These are phyloP conservation scores for Tangara arthus DNA, from an alignment of 2,797 vertebrate species.

Conservation along the genomic window DNA sequence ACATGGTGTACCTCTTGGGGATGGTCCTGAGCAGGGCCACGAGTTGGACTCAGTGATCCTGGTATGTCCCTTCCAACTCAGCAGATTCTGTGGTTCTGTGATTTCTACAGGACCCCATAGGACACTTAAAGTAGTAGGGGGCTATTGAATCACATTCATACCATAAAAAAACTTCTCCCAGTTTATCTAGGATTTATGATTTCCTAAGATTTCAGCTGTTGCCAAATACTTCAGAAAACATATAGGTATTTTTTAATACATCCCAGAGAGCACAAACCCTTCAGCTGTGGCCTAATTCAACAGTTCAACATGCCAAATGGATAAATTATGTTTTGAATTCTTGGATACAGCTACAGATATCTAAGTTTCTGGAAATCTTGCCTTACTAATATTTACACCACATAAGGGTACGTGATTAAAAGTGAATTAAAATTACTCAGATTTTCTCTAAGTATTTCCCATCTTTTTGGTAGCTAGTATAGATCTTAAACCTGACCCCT, in stretches of 20 bases:
- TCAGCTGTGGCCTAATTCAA: background rate
- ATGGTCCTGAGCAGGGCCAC: background rate
- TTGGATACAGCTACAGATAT: background rate
- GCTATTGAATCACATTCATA: background rate
- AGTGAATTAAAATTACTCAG: background rate
- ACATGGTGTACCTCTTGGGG: background rate
- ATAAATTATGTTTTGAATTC: background rate
- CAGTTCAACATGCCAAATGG: background rate
- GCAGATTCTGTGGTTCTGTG: background rate
- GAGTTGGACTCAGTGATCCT: background rate
- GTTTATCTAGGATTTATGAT: background rate
- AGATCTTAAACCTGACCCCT: background rate
- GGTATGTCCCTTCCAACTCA: background rate
- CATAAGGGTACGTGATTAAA: background rate
- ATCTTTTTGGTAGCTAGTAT: background rate
- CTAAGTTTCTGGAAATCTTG: background rate
- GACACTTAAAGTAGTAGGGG: background rate
- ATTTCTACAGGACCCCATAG: background rate
- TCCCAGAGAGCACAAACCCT: background rate
- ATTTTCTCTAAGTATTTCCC: background rate
- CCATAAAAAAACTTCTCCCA: background rate
- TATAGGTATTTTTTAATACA: background rate
- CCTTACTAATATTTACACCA: background rate
- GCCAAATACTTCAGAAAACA: background rate
- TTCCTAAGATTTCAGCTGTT: background rate